A percentile compares a stretch with the other conserved stretches of the same genome.
These are phyloP conservation scores for Dynastes maya DNA, from an alignment of 2,888 invertebrate species.

Conservation along the genomic window DNA sequence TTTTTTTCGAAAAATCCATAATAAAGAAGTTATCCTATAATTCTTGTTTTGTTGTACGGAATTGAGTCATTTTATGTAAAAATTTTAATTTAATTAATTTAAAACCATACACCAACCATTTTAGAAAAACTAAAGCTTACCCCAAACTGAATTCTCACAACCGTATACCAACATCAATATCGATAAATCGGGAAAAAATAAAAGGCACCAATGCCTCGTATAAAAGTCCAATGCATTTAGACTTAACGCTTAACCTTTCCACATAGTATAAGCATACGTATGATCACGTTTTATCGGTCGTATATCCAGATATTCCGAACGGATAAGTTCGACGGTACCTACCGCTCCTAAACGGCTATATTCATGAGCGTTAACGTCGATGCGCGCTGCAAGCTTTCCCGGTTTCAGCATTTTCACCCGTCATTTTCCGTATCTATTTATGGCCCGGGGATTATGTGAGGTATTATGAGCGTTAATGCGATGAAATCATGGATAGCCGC, in stretches of 20 bases:
- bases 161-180: too few species aligned
- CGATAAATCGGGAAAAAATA: too few species aligned
- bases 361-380: background rate
- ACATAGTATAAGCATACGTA: background rate
- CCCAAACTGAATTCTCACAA: too few species aligned
- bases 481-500: background rate
- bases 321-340: constrained; percentile 15
- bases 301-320: constrained; percentile 13
- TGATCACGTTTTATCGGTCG: constrained; percentile 23
- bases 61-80: too few species aligned
- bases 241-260: constrained; percentile 27
- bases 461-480: constrained; percentile 3
- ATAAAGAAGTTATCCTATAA: too few species aligned
- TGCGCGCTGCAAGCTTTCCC: background rate
- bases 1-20: too few species aligned
- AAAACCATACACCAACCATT: too few species aligned
- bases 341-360: background rate
- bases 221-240: constrained; percentile 27
- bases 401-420: background rate
- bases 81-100: too few species aligned
- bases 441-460: background rate
- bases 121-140: too few species aligned
- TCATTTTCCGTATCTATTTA: constrained; percentile 23
- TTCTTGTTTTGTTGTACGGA: too few species aligned
- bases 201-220: background rate